Evolutionary conservation across 2,797 vertebrate genomes (phyloP).

Genomic region (Adelosebastes latens): DNA sequence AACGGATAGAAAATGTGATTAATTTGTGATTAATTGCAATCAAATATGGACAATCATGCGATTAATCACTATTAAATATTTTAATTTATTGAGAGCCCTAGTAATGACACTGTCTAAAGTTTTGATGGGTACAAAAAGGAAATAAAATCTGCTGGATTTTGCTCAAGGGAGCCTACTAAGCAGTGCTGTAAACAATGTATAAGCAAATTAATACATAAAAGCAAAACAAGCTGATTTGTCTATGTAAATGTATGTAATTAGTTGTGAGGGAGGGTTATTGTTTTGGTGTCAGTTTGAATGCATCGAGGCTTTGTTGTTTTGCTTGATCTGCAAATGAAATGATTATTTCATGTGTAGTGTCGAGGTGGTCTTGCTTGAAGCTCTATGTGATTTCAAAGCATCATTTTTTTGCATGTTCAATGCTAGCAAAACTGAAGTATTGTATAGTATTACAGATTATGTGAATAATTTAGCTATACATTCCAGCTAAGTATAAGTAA

Average conservation of each 20-base stretch:
- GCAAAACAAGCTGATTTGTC: not conserved
- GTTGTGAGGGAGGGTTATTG: not conserved
- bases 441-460: not conserved
- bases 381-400: not conserved
- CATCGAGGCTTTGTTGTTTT: not conserved
- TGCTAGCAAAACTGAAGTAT: not conserved
- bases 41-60: too few species aligned
- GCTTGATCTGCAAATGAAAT: not conserved
- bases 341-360: not conserved
- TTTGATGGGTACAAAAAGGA: not conserved
- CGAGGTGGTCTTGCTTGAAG: not conserved
- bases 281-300: not conserved
- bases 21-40: too few species aligned
- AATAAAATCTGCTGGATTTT: not conserved
- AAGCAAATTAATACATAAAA: not conserved
- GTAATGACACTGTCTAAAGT: not conserved
- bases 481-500: constrained; percentile 18
- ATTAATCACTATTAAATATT: too few species aligned
- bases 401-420: not conserved
- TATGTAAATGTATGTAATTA: not conserved
- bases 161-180: not conserved
- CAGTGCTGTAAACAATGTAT: not conserved
- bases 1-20: too few species aligned
- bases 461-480: constrained; percentile 10
- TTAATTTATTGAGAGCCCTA: too few species aligned